Evolutionary conservation across 2,888 invertebrate genomes (phyloP).

Genomic region (Leucozona laternaria): DNA sequence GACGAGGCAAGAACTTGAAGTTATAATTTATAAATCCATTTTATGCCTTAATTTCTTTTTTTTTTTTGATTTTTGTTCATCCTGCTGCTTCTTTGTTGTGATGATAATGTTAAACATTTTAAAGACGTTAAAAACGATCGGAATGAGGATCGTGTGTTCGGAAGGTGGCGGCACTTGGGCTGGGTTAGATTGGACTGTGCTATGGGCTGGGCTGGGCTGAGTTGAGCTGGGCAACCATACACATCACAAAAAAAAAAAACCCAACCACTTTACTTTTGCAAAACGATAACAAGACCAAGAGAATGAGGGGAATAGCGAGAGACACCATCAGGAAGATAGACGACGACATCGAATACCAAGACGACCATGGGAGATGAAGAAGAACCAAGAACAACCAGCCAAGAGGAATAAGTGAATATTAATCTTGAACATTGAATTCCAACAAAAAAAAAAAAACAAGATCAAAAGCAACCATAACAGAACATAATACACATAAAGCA

Average conservation of each 20-base stretch:
- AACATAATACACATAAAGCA: constrained; percentile 40
- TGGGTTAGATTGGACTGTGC: constrained; percentile 34
- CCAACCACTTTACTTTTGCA: constrained; percentile 68
- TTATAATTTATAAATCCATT: constrained; percentile 67
- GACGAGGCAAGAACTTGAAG: constrained; percentile 39
- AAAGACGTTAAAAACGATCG: constrained; percentile 56
- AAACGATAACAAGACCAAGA: constrained; percentile 58
- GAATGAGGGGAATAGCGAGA: background rate
- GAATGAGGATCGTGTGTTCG: constrained; percentile 50
- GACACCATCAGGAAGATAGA: background rate
- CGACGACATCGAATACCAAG: background rate
- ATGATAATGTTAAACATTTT: constrained; percentile 74
- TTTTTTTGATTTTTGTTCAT: constrained; percentile 15
- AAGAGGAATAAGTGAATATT: constrained; percentile 72
- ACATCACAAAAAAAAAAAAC: constrained; percentile 37
- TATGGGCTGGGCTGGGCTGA: background rate
- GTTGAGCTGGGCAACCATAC: background rate
- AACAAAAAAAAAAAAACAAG: constrained; percentile 31
- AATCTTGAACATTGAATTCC: constrained; percentile 62
- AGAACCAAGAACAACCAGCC: constrained; percentile 13
- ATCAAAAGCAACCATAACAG: constrained; percentile 54
- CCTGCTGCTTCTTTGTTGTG: constrained; percentile 45
- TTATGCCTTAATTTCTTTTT: constrained; percentile 16
- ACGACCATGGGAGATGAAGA: constrained; percentile 17
- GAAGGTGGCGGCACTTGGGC: constrained; percentile 69